Conservation (phyloP, 2,888 invertebrate species). For the Hybos culiciformis region DNA sequence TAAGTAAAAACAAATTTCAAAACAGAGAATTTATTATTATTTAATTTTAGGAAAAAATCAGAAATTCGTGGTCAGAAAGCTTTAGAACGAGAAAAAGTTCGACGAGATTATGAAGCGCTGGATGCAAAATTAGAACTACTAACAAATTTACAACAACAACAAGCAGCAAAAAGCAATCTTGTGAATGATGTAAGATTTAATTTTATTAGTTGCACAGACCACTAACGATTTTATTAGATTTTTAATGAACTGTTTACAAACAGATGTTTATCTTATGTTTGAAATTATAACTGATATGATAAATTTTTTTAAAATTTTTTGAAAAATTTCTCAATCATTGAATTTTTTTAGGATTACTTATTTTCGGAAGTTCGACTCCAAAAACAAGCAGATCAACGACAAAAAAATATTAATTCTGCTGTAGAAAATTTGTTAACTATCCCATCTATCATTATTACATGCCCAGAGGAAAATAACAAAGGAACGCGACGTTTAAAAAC, state of each 20-base stretch:
- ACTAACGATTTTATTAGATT: no score
- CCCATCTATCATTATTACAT: slow-evolving; percentile 31
- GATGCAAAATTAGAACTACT: slow-evolving; percentile 38
- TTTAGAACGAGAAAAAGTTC: slow-evolving; percentile 37
- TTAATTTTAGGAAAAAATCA: slow-evolving; percentile 21
- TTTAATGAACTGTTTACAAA: no score
- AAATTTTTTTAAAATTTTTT: neutral
- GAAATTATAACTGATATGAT: neutral
- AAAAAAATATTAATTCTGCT: slow-evolving; percentile 40
- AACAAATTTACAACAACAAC: slow-evolving; percentile 25
- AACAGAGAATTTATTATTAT: neutral
- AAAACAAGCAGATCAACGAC: slow-evolving; percentile 34
- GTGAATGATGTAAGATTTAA: slow-evolving; percentile 2
- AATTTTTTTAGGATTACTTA: slow-evolving; percentile 26
- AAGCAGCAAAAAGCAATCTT: slow-evolving; percentile 6
- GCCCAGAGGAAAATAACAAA: slow-evolving; percentile 20
- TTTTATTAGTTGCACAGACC: neutral
- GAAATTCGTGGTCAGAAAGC: slow-evolving; percentile 37
- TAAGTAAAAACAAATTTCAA: slow-evolving; percentile 1
- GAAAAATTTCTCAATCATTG: neutral
- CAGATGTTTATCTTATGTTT: neutral
- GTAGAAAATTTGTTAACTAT: slow-evolving; percentile 34
- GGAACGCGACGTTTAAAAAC: neutral
- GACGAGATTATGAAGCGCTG: slow-evolving; percentile 38
- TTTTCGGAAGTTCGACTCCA: slow-evolving; percentile 35